Conservation (phyloP, 2,888 invertebrate species). For the Ceriagrion tenellum region DNA sequence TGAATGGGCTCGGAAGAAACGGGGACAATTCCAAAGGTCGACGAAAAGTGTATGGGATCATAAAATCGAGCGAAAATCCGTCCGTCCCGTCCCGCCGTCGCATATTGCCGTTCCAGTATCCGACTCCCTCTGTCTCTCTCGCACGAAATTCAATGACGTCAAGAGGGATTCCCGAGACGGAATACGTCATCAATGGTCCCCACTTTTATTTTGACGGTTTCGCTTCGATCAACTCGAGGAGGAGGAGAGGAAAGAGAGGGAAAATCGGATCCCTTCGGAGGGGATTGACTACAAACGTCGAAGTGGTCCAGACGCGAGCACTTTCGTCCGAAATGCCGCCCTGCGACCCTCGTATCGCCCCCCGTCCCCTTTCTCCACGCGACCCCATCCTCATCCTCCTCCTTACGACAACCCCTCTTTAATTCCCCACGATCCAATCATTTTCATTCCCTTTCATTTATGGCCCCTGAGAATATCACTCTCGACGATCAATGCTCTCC, state of each 20-base stretch:
- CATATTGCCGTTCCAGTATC: neutral
- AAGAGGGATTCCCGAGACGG: neutral
- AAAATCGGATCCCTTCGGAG: neutral
- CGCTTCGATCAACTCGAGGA: slow-evolving; percentile 22
- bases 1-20: neutral
- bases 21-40: neutral
- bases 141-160: slow-evolving; percentile 16
- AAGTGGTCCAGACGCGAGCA: neutral
- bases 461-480: too few species aligned
- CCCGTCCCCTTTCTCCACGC: too few species aligned
- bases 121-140: neutral
- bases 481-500: too few species aligned
- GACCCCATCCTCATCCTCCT: too few species aligned
- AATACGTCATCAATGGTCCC: neutral
- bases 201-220: neutral
- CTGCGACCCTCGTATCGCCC: too few species aligned
- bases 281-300: slow-evolving; percentile 7
- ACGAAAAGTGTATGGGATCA: neutral
- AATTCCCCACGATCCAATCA: too few species aligned
- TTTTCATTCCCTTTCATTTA: too few species aligned
- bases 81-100: neutral
- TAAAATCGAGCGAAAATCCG: neutral
- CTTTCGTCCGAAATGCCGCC: neutral
- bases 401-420: too few species aligned
- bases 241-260: neutral